Conservation (phyloP, 2,888 invertebrate species). For the Hermaeophaga mercurialis region DNA sequence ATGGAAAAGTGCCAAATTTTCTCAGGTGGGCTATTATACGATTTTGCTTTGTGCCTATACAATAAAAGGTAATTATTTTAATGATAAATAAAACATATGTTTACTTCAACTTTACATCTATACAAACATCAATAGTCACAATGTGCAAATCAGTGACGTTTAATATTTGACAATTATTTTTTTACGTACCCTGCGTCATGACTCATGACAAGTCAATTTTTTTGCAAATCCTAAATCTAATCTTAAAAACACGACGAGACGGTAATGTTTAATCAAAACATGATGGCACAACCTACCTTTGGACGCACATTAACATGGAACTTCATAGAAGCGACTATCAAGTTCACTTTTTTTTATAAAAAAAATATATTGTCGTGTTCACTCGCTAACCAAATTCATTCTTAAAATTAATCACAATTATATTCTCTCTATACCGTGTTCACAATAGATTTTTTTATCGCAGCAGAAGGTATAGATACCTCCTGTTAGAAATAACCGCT, state of each 20-base stretch:
- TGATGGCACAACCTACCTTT: slow-evolving; percentile 15
- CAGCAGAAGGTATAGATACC: slow-evolving; percentile 51
- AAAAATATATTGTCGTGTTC: slow-evolving; percentile 56
- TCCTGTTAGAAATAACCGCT: slow-evolving; percentile 43
- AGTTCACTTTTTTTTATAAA: slow-evolving; percentile 24
- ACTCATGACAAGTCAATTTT: no score
- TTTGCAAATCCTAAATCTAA: not conserved
- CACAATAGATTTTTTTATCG: slow-evolving; percentile 40
- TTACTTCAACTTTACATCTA: no score
- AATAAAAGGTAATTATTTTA: no score
- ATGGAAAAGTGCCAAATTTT: no score
- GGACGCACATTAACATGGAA: slow-evolving; percentile 13
- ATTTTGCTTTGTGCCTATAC: no score
- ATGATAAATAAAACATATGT: no score
- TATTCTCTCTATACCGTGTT: slow-evolving; percentile 40
- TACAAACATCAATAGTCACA: no score
- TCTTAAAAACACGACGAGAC: not conserved
- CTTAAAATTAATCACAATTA: slow-evolving; percentile 46
- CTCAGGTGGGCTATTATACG: no score
- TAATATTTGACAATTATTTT: no score
- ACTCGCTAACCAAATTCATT: slow-evolving; percentile 53
- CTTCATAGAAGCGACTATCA: slow-evolving; percentile 27
- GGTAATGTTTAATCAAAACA: not conserved
- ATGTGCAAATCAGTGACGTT: no score
- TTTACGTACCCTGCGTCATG: no score